Evolutionary conservation across 1,140 invertebrate species (phyloP), one percentile per base, ranked within the genome.

Genomic region (Drosophila leontia): DNA sequence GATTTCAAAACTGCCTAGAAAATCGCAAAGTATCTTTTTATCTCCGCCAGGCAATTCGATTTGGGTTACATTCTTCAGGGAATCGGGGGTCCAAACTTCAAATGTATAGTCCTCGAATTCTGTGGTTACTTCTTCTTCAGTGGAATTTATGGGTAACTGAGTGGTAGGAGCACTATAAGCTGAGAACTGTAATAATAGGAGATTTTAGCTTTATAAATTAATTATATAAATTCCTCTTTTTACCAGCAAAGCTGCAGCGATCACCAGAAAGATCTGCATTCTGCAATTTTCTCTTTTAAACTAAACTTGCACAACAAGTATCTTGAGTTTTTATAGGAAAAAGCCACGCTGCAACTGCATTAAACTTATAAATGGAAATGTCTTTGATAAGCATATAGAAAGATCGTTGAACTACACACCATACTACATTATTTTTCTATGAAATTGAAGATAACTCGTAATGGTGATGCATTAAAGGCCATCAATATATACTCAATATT

Each of bases 401-500:
- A n/a, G 48, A 7, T 29, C 34, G 2, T 35, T 23, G 23, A 23
- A 23, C 23, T 23, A 23, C 35, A 19, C 1, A 1, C 23, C 23
- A 23, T 23, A 19, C 19, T 23, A 23, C 23, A 23, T 23, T 23
- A 23, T 23, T 23, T 1, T 23, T 23, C 23, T 23, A 23, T 23
- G 23, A 23, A 23, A 19, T 35, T 23, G 2, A 23, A 23, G 23
- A 23, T 23, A 23, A 23, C 23, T 23, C 23, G 23, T 23, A 23
- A 23, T 4, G 11, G 35, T 19, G 3, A 19, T 8, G 2, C 13
- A 19, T 39, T 34, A 1, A 5, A 50, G n/a, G 3, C 29, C 32
- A 45, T 62, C 41, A 37, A 65, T 62, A 19, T n/a, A 26, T 19
- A 48, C 64, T 68, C 23, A 23, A 48, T 47, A 63, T 67, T 50